Percentiles rank a stretch among this genome's conserved stretches.
These are phyloP conservation scores for Desoria tigrina DNA, from an alignment of 2,888 invertebrate genomes.

Conservation along the genomic window DNA sequence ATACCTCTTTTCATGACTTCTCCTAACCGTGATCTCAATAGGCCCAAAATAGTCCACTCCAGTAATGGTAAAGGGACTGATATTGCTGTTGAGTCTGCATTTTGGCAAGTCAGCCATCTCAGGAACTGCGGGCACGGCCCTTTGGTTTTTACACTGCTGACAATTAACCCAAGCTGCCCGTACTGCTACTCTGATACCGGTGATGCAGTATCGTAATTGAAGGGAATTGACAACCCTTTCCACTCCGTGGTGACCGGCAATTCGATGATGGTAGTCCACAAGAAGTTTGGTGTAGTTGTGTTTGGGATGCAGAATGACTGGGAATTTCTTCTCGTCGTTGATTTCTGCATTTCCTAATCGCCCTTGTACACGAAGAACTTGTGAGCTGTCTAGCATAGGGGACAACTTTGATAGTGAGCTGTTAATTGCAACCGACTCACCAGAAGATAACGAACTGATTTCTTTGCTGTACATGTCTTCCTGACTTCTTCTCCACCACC, in stretches of 20 bases:
- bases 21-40: constrained; percentile 1
- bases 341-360: not conserved
- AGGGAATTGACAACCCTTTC: constrained; percentile 18
- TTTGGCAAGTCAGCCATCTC: constrained; percentile 23
- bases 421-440: not conserved
- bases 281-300: constrained; percentile 4
- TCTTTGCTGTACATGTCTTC: not conserved
- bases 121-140: constrained; percentile 18
- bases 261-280: constrained; percentile 2
- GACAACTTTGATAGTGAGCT: not conserved
- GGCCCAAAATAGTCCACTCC: constrained; percentile 26
- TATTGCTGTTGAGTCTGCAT: not conserved
- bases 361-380: not conserved
- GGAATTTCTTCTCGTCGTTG: not conserved
- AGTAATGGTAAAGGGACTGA: constrained; percentile 19
- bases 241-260: constrained; percentile 12
- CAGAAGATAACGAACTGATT: not conserved
- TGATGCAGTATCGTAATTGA: constrained; percentile 8
- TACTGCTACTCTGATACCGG: constrained; percentile 16
- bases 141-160: not conserved
- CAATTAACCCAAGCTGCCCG: not conserved
- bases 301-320: not conserved
- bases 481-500: not conserved
- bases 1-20: constrained; percentile 19
- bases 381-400: not conserved